Evolutionary conservation across 1,140 invertebrate species (phyloP).

Genomic region (Spodoptera frugiperda): DNA sequence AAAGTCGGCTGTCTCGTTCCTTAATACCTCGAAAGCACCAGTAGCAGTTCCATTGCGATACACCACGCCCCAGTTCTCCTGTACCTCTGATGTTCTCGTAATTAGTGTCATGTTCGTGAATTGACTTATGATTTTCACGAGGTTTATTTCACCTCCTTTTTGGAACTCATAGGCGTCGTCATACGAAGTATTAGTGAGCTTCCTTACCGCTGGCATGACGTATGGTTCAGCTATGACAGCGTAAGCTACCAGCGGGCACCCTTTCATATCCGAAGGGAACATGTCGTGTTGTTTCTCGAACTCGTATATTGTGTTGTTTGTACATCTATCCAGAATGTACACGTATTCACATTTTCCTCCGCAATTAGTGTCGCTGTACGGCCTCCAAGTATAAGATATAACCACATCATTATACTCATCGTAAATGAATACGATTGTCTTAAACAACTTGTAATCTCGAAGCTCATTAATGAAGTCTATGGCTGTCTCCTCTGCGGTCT

Average conservation of each 20-base stretch:
- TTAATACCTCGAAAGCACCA: conserved; percentile 72
- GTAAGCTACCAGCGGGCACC: conserved; percentile 80
- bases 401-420: conserved; percentile 69
- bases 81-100: conserved; percentile 71
- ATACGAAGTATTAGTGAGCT: conserved; percentile 65
- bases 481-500: conserved; percentile 66
- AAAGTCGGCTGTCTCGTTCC: conserved; percentile 74
- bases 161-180: conserved; percentile 79
- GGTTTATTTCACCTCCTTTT: conserved; percentile 81
- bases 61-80: conserved; percentile 81
- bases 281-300: conserved; percentile 69
- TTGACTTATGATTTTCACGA: conserved; percentile 80
- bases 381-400: conserved; percentile 80
- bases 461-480: conserved; percentile 79
- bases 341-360: conserved; percentile 77
- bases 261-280: conserved; percentile 78
- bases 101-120: conserved; percentile 82
- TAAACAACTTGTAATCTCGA: conserved; percentile 75
- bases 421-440: conserved; percentile 79
- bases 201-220: conserved; percentile 77
- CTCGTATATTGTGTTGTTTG: conserved; percentile 71
- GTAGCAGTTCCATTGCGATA: conserved; percentile 71
- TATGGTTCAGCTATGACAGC: conserved; percentile 82
- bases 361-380: conserved; percentile 81
- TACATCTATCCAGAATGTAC: conserved; percentile 80